Percentiles rank a stretch among this genome's conserved stretches.
Conservation (phyloP, 2,888 invertebrate genomes). For the Cataglyphis rosenhaueri region DNA sequence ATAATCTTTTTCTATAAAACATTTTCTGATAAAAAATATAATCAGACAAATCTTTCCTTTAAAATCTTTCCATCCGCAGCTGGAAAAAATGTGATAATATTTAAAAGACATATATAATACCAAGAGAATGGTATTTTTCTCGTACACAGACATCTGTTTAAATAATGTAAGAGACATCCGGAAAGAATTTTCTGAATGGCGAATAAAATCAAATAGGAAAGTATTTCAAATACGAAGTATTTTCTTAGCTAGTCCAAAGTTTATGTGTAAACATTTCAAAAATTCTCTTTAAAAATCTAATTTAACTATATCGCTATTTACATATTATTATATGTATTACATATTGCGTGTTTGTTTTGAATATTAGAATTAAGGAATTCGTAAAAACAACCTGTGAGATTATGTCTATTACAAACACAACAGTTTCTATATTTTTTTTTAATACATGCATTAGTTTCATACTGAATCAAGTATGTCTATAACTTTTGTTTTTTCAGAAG, state of each 20-base stretch:
- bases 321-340: slow-evolving; percentile 62
- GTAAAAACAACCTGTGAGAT: slow-evolving; percentile 65
- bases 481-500: slow-evolving; percentile 64
- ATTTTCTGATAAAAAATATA: background rate
- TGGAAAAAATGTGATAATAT: background rate
- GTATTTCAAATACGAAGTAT: slow-evolving; percentile 47
- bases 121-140: background rate
- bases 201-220: background rate
- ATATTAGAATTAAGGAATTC: slow-evolving; percentile 69
- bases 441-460: slow-evolving; percentile 64
- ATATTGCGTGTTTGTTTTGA: slow-evolving; percentile 64
- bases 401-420: slow-evolving; percentile 65
- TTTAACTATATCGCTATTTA: slow-evolving; percentile 59
- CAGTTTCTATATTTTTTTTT: slow-evolving; percentile 72
- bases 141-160: background rate
- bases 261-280: slow-evolving; percentile 34
- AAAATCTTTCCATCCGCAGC: background rate
- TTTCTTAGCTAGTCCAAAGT: slow-evolving; percentile 26
- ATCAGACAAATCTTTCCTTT: background rate
- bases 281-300: background rate
- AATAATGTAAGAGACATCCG: slow-evolving; percentile 6
- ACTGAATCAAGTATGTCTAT: slow-evolving; percentile 71
- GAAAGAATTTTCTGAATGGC: slow-evolving; percentile 25
- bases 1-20: background rate
- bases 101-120: background rate